Evolutionary conservation across 2,797 vertebrate genomes (phyloP), one percentile per base, ranked within the genome.

Genomic region (Crenichthys baileyi): DNA sequence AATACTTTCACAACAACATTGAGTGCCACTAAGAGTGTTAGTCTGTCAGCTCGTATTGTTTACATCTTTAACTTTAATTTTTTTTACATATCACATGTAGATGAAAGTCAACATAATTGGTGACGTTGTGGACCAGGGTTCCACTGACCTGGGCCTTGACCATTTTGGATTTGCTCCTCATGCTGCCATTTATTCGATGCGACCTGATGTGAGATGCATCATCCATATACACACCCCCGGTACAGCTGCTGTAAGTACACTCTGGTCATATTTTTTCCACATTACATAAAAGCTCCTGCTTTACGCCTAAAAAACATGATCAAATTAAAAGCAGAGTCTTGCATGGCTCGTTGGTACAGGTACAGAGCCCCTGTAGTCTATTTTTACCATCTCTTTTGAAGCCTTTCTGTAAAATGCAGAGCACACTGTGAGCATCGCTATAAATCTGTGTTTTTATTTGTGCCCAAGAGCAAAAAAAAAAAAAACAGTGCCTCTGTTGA

Each of bases 41-140:
- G 26, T 63, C 60, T 63, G 15, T 63, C 29, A 63, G 26, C 16
- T 48, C 5, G 7, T 22, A 13, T 73, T 53, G 12, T 24, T 83
- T 41, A 50, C 31, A 70, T 8, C 24, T 63, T 51, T 72, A 24
- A 6, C 29, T 70, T 16, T 22, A 13, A 50, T 53, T 73, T 67
- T n/a, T 51, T 74, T 76, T 53, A n/a, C 75, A 20, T 36, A 36
- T 44, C 36, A 24, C 74, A 7, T 82, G 48, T 82, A 99, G 98
- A 96, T 99, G 48, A 99, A 99, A 88, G 97, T 99, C 76, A 98
- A 99, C 93, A 97, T 99, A 82, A 94, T 99, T 1, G 98, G 98
- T 71, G 97, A 98, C 29, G 96, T 98, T 39, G 97, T 99, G 92
- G 97, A 99, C 87, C 97, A 97, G 85, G 97, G 98, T 46, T 95